Evolutionary conservation across 2,113 vertebrate genomes (phyloP).

Genomic region (Pseudorhombus dupliciocellatus): DNA sequence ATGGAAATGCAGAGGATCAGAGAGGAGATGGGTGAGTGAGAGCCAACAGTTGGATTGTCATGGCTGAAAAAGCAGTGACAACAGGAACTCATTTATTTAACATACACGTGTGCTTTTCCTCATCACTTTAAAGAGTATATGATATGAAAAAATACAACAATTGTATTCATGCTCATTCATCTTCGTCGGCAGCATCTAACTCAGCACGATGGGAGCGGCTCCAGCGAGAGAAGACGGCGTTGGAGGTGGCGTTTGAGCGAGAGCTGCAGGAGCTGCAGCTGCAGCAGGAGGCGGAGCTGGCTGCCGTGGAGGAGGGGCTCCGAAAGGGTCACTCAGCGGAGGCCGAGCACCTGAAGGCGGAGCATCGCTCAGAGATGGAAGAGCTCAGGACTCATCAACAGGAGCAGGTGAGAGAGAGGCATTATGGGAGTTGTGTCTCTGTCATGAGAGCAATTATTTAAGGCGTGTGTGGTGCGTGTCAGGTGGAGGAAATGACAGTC

Average conservation of each 20-base stretch:
- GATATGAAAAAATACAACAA: background rate
- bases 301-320: slow-evolving; percentile 83
- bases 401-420: slow-evolving; percentile 74
- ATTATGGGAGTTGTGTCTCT: slow-evolving; percentile 16
- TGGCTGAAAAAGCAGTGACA: too few relatives aligned
- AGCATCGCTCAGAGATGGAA: slow-evolving; percentile 89
- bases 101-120: too few relatives aligned
- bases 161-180: too few relatives aligned
- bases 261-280: slow-evolving; percentile 84
- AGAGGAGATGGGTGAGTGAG: slow-evolving; percentile 93
- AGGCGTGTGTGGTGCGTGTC: slow-evolving; percentile 31
- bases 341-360: slow-evolving; percentile 81
- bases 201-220: slow-evolving; percentile 84
- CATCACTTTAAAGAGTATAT: background rate
- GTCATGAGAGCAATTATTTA: background rate
- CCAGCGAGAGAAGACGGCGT: slow-evolving; percentile 87
- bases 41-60: background rate
- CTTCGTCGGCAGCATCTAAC: slow-evolving; percentile 79
- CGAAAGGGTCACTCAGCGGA: slow-evolving; percentile 82
- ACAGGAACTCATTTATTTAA: too few relatives aligned
- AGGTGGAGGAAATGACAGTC: slow-evolving; percentile 90
- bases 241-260: slow-evolving; percentile 86
- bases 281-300: slow-evolving; percentile 88
- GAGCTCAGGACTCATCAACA: slow-evolving; percentile 81
- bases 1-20: slow-evolving; percentile 87